Conservation (phyloP, 2,888 invertebrate genomes). For the Archaeoteleia sp. region DNA sequence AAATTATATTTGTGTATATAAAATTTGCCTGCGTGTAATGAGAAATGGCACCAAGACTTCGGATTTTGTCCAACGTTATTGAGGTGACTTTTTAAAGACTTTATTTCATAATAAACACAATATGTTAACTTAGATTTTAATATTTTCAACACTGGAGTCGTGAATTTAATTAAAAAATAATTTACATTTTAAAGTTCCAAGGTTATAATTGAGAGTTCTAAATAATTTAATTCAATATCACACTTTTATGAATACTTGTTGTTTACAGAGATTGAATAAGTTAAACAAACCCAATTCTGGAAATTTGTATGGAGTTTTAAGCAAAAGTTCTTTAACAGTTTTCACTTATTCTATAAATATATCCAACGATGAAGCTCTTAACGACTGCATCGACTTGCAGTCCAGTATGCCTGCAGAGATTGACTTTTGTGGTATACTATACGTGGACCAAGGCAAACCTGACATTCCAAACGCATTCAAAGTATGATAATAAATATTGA, state of each 20-base stretch:
- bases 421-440: constrained; percentile 85
- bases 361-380: constrained; percentile 76
- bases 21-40: background rate
- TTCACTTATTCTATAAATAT: constrained; percentile 82
- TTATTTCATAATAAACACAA: constrained; percentile 1
- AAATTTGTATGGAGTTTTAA: constrained; percentile 85
- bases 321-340: constrained; percentile 82
- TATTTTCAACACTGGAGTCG: too few species aligned
- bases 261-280: constrained; percentile 80
- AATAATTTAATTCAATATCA: too few species aligned
- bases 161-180: background rate
- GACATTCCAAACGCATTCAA: constrained; percentile 79
- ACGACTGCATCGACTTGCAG: constrained; percentile 76
- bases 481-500: constrained; percentile 77
- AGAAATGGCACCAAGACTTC: constrained; percentile 84
- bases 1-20: too few species aligned
- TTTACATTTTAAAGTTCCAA: constrained; percentile 1
- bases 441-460: constrained; percentile 79
- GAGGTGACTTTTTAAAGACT: constrained; percentile 76
- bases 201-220: too few species aligned
- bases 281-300: constrained; percentile 81
- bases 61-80: constrained; percentile 82
- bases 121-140: constrained; percentile 13
- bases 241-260: too few species aligned
- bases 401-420: constrained; percentile 85